Percentiles rank a stretch among this genome's conserved stretches.
Conservation (phyloP, 1,140 invertebrate species). For the Euwallacea similis region DNA sequence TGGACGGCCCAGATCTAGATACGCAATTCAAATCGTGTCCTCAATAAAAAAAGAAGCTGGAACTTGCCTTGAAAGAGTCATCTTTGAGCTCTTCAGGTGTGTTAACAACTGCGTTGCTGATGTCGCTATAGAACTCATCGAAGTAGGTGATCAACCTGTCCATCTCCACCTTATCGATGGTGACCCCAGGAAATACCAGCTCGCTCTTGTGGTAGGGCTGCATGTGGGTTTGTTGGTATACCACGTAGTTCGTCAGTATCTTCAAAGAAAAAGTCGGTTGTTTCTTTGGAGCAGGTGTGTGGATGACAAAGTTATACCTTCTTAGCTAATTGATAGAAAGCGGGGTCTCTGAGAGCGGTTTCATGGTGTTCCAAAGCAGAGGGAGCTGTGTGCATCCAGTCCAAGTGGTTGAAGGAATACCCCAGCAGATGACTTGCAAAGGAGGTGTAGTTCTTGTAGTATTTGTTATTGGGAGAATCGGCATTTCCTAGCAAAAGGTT, state of each 20-base stretch:
- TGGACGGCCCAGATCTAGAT: constrained; percentile 49
- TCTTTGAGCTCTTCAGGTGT: constrained; percentile 43
- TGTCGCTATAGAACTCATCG: constrained; percentile 67
- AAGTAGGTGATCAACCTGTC: constrained; percentile 72
- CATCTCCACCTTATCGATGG: constrained; percentile 63
- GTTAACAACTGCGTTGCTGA: constrained; percentile 63
- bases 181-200: constrained; percentile 62
- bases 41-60: not conserved
- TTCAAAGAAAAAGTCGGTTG: not conserved
- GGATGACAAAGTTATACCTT: constrained; percentile 55
- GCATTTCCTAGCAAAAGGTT: constrained; percentile 58
- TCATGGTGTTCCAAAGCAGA: constrained; percentile 56
- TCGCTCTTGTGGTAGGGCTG: constrained; percentile 64
- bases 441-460: constrained; percentile 61
- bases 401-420: constrained; percentile 53
- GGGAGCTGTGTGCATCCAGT: constrained; percentile 43
- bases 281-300: no score
- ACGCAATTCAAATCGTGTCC: not conserved
- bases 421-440: constrained; percentile 52
- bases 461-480: constrained; percentile 58
- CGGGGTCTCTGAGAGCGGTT: constrained; percentile 67
- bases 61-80: constrained; percentile 36
- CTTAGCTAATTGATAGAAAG: constrained; percentile 65
- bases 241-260: constrained; percentile 34
- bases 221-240: constrained; percentile 48